Evolutionary conservation across 2,113 vertebrate genomes (phyloP).

Genomic region (Sinocyclocheilus rhinocerous): DNA sequence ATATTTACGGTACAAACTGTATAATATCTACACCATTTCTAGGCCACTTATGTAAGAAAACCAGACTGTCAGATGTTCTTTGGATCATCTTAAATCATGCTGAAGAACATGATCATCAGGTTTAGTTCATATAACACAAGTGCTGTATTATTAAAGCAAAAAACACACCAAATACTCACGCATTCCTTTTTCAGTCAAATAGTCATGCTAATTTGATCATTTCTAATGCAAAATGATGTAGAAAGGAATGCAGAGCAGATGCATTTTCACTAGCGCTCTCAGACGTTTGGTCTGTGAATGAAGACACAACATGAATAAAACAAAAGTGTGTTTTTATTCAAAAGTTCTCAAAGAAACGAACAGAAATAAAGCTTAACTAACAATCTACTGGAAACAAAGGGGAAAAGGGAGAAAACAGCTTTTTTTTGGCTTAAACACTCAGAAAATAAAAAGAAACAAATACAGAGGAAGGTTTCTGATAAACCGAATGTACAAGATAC

Average conservation of each 20-base stretch:
- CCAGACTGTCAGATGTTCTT: too few species aligned
- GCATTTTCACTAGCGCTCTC: too few species aligned
- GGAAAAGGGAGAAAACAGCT: slow-evolving; percentile 56
- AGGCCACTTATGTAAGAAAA: too few species aligned
- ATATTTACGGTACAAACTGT: too few species aligned
- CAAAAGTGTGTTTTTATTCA: slow-evolving; percentile 84
- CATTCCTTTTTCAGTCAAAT: too few species aligned
- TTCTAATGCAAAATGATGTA: neutral
- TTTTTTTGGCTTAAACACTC: slow-evolving; percentile 81
- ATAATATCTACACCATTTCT: too few species aligned
- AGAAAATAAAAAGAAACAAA: slow-evolving; percentile 72
- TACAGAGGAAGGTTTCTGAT: slow-evolving; percentile 86
- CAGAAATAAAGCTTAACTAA: slow-evolving; percentile 90
- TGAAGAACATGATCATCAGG: too few species aligned
- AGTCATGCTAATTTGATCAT: neutral
- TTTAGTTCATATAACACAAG: too few species aligned
- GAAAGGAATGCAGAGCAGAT: neutral
- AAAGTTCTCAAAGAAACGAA: slow-evolving; percentile 90
- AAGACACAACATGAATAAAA: slow-evolving; percentile 21
- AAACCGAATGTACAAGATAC: slow-evolving; percentile 94
- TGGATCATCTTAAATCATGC: too few species aligned
- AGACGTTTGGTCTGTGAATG: neutral
- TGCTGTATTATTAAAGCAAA: too few species aligned
- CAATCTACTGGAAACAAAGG: slow-evolving; percentile 88
- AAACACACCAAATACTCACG: too few species aligned